phyloP scores from a whole-genome alignment of 2,113 vertebrate species.

The Psephotus haematonotus region DNA sequence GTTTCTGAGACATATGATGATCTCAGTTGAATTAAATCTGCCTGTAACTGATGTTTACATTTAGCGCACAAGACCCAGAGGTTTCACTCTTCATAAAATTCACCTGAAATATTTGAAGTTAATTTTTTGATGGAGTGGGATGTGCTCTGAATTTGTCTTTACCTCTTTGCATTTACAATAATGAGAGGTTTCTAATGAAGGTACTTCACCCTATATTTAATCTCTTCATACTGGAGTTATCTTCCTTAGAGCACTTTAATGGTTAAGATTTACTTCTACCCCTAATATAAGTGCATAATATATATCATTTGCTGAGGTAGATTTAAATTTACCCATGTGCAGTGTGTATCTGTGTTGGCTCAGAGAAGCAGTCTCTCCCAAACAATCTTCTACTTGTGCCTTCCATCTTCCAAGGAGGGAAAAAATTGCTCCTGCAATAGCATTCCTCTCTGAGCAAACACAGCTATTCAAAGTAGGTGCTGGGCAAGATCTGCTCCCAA shows the following conservation, averaged over 20 bases:
- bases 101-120: background rate
- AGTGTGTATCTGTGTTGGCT: background rate
- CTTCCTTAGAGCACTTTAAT: background rate
- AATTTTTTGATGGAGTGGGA: background rate
- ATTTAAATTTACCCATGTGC: background rate
- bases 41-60: background rate
- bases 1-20: background rate
- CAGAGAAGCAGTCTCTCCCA: background rate
- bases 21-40: background rate
- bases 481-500: fast-evolving
- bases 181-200: background rate
- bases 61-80: background rate
- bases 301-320: background rate
- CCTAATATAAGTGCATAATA: background rate
- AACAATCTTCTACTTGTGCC: background rate
- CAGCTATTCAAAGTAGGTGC: background rate
- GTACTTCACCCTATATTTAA: background rate
- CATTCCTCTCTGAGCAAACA: background rate
- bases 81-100: background rate
- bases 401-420: background rate
- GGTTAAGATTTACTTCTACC: background rate
- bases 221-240: background rate
- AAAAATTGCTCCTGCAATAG: background rate
- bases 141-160: background rate
- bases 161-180: background rate